These are phyloP conservation scores for Ovis canadensis DNA, from an alignment of 2,113 vertebrate species.

Conservation along the genomic window DNA sequence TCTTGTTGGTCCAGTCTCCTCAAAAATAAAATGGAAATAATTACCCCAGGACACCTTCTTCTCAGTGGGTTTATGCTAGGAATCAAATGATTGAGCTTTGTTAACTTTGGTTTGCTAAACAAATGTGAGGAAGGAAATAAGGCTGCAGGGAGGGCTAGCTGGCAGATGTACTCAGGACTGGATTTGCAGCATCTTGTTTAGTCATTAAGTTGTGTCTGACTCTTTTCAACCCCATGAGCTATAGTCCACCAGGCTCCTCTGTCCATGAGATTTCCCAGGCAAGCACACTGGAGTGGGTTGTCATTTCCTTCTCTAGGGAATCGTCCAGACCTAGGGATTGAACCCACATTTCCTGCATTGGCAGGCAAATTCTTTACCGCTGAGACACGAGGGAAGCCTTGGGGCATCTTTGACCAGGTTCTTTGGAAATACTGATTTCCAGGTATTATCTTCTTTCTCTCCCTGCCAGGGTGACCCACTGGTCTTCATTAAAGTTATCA, in stretches of 20 bases:
- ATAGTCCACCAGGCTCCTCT: not conserved
- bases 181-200: not conserved
- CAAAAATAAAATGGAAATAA: not conserved
- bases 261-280: not conserved
- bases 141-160: not conserved
- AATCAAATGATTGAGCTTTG: not conserved
- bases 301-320: not conserved
- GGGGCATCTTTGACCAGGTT: not conserved
- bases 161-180: not conserved
- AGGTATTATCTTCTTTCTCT: not conserved
- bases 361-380: not conserved
- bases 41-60: not conserved
- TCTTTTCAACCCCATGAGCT: not conserved
- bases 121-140: not conserved
- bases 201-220: not conserved
- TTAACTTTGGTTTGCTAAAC: not conserved
- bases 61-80: not conserved
- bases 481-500: not conserved
- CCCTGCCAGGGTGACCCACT: not conserved
- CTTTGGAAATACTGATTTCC: not conserved
- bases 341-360: not conserved
- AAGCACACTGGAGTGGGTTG: not conserved
- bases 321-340: not conserved
- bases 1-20: not conserved
- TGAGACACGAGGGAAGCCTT: not conserved